Base-by-base conservation (phyloP, 2,888 invertebrate species). In the Watsonalla binaria region DNA sequence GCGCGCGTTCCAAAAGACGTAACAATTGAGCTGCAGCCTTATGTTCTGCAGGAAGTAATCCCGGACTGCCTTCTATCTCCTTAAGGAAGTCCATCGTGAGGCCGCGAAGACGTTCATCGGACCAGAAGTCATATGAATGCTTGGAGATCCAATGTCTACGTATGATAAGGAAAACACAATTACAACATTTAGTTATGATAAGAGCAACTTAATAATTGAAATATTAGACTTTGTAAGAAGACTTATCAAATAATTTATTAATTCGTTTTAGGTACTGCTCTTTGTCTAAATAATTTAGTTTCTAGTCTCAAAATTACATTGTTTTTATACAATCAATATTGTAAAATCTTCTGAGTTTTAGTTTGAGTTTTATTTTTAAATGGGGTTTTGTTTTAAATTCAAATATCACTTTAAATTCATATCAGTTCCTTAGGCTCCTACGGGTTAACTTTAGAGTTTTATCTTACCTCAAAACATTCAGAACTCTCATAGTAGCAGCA, bases 401-500 rank as follows among this genome's bases (percentile, higher is more conserved):
- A 24, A 24, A 24, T 4, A 24, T 24, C 24, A 24, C 24, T 1
- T 4, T 24, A 24, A 24, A 2, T 24, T 2, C 24, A 4, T 24
- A 24, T 24, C 24, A 2, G 24, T 24, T 24, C 24, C 24, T 24
- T 24, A 24, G 4, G 1, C 24, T 45, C 13, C 15, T 24, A 35
- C 8, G n/a, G 8, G 11, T 35, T 47, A 24, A 50, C 45, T 24
- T 51, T 24, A 24, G 24, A 24, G 24, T 4, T 24, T 24, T 24
- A 24, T 24, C 53, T 59, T 47, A 92, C 93, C 93, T 93, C 49
- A 98, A 90, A 2, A 98, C 97, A 79, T 97, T 97, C 0, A 98
- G 92, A 0, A 97, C 97, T 58, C 98, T 86, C 97, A 97, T 97
- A 0, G 97, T 97, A 54, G 97, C 97, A n/a, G 97, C 97, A 6